Base-by-base conservation (phyloP, 2,113 vertebrate species). In the Pionites leucogaster region DNA sequence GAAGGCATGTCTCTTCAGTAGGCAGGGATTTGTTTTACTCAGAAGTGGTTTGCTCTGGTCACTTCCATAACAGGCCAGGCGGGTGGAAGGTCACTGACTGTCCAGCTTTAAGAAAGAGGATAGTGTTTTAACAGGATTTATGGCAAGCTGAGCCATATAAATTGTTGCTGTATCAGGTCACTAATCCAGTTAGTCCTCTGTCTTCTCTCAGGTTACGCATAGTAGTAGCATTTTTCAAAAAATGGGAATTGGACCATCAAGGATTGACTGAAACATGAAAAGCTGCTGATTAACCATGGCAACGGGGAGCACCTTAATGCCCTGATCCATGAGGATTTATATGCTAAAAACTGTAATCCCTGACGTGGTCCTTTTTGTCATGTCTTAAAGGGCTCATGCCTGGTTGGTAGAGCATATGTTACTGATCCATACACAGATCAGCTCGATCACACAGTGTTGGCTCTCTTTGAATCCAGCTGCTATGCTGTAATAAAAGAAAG, bases 121-220 rank as follows among this genome's bases (percentile, higher is more conserved):
- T 91, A 85, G 55, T 83, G 47, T 94, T 96, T 91, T 95, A 94
- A 41, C 57, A 88, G 95, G 91, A 95, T 96, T 96, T 96, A 93
- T 91, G 63, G 77, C 84, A 70, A 91, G 86, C 17, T 71, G 70
- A 84, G 72, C 59, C 63, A 59, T 82, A 84, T 44, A 78, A 44
- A 88, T 91, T 76, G 77, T 92, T 95, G 42, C 72, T 93, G 69
- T 92, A 94, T 96, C 95, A 94, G 72, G 49, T 94, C 92, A 86
- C 93, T 95, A 96, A 96, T 96, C 92, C 92, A 62, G 67, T 68
- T 92, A 92, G 95, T 92, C 80, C 65, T 88, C 91, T 90, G 11
- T 83, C 88, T 92, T 88, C 83, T 93, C 95, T 95, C 90, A n/a
- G 28, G 88, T 96, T 97, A 84, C 93, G 31, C 3, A 2, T 47